A percentile compares a stretch with the other conserved stretches of the same genome.
Conservation (phyloP, 2,888 invertebrate species). For the Diadegma fenestrale region DNA sequence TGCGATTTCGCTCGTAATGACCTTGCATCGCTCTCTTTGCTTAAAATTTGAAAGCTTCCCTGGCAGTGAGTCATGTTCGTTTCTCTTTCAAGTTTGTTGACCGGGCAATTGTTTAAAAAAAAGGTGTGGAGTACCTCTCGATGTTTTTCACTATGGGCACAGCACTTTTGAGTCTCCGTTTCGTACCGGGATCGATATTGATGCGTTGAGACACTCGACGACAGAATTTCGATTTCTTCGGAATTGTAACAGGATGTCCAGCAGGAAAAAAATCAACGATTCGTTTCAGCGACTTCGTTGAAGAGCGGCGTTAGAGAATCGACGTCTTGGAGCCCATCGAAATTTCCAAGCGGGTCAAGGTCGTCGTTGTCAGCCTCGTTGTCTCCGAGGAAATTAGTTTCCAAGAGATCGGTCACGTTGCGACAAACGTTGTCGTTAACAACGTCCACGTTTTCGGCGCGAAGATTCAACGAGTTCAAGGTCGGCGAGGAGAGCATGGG, state of each 20-base stretch:
- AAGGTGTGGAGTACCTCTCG: not conserved
- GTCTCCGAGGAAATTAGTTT: slow-evolving; percentile 79
- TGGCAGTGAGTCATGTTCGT: slow-evolving; percentile 69
- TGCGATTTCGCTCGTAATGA: not conserved
- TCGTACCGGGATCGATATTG: not conserved
- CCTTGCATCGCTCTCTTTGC: slow-evolving; percentile 5
- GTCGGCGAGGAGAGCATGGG: slow-evolving; percentile 83
- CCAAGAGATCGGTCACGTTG: slow-evolving; percentile 81
- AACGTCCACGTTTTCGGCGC: slow-evolving; percentile 71
- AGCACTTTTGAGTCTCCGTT: slow-evolving; percentile 9
- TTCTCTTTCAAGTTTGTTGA: slow-evolving; percentile 25
- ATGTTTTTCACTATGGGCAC: slow-evolving; percentile 26
- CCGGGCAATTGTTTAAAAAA: slow-evolving; percentile 29
- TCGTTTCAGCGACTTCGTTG: slow-evolving; percentile 82
- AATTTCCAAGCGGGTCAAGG: slow-evolving; percentile 81
- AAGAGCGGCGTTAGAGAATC: slow-evolving; percentile 83
- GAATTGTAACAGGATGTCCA: not conserved
- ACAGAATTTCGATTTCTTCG: not conserved
- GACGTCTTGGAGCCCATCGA: slow-evolving; percentile 82
- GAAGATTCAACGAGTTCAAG: slow-evolving; percentile 80
- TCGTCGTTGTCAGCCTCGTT: slow-evolving; percentile 79
- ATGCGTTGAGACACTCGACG: not conserved
- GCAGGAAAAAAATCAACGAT: slow-evolving; percentile 77
- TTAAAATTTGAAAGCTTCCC: slow-evolving; percentile 38
- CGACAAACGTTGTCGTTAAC: slow-evolving; percentile 76